Percentiles rank a stretch among this genome's conserved stretches.
Evolutionary conservation across 2,113 vertebrate genomes (phyloP).

Genomic region (Protomyctophum bolini): DNA sequence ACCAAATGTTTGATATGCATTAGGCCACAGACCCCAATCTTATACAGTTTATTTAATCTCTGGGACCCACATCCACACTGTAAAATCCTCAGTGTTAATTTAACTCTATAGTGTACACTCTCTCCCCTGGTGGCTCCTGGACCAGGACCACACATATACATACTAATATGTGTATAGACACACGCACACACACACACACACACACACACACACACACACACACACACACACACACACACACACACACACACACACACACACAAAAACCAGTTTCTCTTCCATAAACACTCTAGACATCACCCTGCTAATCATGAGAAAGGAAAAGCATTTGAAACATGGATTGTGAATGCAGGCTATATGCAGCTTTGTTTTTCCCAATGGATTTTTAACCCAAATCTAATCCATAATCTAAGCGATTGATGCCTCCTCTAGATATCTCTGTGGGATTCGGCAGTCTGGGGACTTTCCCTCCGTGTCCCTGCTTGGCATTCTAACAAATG

Average conservation of each 20-base stretch:
- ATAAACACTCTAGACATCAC: not conserved
- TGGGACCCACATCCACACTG: too few species aligned
- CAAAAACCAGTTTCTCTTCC: not conserved
- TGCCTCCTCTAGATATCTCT: too few species aligned
- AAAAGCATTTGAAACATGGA: not conserved
- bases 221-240: not conserved
- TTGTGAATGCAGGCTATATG: not conserved
- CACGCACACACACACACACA: not conserved
- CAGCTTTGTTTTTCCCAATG: slow-evolving; percentile 23
- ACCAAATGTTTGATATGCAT: too few species aligned
- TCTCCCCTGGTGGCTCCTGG: too few species aligned
- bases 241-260: not conserved
- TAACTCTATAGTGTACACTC: too few species aligned
- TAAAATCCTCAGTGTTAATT: too few species aligned
- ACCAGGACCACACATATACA: too few species aligned
- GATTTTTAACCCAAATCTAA: slow-evolving; percentile 1
- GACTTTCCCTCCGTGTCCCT: slow-evolving; percentile 17
- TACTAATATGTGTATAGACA: not conserved
- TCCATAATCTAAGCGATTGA: not conserved
- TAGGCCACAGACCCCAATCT: too few species aligned
- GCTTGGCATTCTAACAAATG: slow-evolving; percentile 58
- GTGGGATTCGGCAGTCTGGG: slow-evolving; percentile 22
- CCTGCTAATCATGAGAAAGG: not conserved
- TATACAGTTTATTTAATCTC: too few species aligned
- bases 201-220: slow-evolving; percentile 2